A percentile compares a stretch with the other conserved stretches of the same genome.
Evolutionary conservation across 2,797 vertebrate species (phyloP).

Genomic region (Danio aesculapii): DNA sequence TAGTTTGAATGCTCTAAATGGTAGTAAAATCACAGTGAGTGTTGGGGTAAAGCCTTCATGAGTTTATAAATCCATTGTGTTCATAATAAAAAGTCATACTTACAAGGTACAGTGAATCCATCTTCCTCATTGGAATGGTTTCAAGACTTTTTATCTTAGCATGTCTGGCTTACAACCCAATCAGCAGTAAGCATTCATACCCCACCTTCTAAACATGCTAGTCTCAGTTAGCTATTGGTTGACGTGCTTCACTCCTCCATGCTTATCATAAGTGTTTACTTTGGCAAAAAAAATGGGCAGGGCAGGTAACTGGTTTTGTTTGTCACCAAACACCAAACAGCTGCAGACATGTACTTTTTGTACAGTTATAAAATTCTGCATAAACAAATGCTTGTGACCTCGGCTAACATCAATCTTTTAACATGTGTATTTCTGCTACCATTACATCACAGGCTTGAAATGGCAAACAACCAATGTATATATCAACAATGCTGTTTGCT

Average conservation of each 20-base stretch:
- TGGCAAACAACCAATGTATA: background rate
- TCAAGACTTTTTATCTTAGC: constrained; percentile 17
- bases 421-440: constrained; percentile 21
- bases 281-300: constrained; percentile 24
- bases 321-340: constrained; percentile 29
- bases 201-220: constrained; percentile 69
- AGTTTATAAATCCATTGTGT: background rate
- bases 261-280: constrained; percentile 60
- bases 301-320: constrained; percentile 23
- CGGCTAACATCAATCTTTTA: constrained; percentile 29
- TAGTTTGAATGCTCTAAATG: constrained; percentile 1
- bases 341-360: constrained; percentile 4
- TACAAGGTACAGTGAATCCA: background rate
- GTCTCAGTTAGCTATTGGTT: constrained; percentile 64
- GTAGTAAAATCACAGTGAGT: background rate
- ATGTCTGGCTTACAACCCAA: constrained; percentile 68
- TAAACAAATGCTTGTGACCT: constrained; percentile 18
- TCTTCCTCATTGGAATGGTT: constrained; percentile 19
- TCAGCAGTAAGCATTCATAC: constrained; percentile 63
- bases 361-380: constrained; percentile 4
- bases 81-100: background rate
- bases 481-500: background rate
- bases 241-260: constrained; percentile 55
- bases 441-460: constrained; percentile 24
- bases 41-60: background rate